These are phyloP conservation scores for Notechis scutatus DNA, from an alignment of 2,113 vertebrate genomes.

Conservation along the genomic window DNA sequence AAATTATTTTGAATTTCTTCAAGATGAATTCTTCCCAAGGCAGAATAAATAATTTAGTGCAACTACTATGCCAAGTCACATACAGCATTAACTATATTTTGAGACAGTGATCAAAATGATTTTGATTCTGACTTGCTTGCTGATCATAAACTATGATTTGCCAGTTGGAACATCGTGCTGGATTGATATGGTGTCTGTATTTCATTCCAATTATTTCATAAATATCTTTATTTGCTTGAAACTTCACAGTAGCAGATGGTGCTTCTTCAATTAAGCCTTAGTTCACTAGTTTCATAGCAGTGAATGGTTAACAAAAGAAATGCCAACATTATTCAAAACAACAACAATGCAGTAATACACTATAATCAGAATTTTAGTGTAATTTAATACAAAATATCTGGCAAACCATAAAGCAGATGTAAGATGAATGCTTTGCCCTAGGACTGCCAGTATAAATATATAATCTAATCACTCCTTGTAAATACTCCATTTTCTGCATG, in stretches of 20 bases:
- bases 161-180: background rate
- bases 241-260: background rate
- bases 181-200: background rate
- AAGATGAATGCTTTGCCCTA: conserved; percentile 23
- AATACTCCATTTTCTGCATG: background rate
- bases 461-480: background rate
- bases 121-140: background rate
- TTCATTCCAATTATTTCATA: background rate
- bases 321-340: background rate
- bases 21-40: background rate
- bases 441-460: conserved; percentile 12
- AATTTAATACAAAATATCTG: background rate
- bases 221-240: background rate
- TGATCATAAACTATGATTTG: background rate
- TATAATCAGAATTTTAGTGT: conserved; percentile 44
- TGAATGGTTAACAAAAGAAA: background rate
- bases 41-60: background rate
- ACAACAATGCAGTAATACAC: conserved; percentile 14
- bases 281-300: background rate
- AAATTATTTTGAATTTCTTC: background rate
- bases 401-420: conserved; percentile 20
- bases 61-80: background rate
- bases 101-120: background rate
- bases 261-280: background rate
- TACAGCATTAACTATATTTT: background rate